Conservation (phyloP, 1,140 invertebrate genomes). For the Ostrea edulis region DNA sequence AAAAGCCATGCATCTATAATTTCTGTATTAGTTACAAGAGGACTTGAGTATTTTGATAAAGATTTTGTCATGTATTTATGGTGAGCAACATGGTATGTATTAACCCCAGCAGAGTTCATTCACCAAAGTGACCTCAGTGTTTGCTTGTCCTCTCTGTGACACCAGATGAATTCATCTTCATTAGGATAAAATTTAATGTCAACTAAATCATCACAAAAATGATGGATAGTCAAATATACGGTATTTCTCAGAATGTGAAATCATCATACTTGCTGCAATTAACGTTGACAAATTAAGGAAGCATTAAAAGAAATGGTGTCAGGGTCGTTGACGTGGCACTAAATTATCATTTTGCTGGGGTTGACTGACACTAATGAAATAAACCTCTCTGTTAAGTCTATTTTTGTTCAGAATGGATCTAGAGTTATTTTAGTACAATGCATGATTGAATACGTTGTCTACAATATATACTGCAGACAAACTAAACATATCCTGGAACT, state of each 20-base stretch:
- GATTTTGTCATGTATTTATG: too few relatives aligned
- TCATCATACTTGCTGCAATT: background rate
- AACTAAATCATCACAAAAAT: background rate
- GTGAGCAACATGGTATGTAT: too few relatives aligned
- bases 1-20: too few relatives aligned
- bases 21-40: too few relatives aligned
- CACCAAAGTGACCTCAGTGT: background rate
- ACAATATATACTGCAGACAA: too few relatives aligned
- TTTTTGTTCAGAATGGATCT: background rate
- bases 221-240: background rate
- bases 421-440: constrained; percentile 8
- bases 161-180: background rate
- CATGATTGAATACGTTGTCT: background rate
- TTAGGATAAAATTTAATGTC: constrained; percentile 5
- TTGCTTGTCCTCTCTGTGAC: background rate
- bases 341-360: background rate
- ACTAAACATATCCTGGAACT: too few relatives aligned
- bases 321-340: background rate
- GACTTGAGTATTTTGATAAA: too few relatives aligned
- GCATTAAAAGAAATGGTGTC: background rate
- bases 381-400: background rate
- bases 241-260: background rate
- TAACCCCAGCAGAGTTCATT: background rate
- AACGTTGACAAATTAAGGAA: constrained; percentile 14
- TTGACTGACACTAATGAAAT: background rate